phyloP scores from a whole-genome alignment of 1,140 invertebrate genomes.

The Drosophila albomicans region DNA sequence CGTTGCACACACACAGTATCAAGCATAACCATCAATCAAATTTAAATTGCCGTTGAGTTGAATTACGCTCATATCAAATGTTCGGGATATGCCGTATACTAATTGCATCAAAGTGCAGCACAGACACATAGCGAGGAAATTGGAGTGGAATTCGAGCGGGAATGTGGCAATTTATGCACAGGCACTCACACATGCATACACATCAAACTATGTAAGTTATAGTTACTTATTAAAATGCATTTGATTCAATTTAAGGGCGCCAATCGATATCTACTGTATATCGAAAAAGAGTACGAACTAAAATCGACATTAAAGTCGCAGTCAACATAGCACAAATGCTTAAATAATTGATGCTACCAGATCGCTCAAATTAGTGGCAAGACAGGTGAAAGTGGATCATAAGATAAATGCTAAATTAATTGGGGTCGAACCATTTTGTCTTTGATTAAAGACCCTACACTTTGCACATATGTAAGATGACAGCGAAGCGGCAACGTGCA shows the following conservation, averaged over 20 bases:
- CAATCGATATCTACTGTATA: slow-evolving; percentile 19
- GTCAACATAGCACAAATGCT: not conserved
- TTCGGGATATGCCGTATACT: slow-evolving; percentile 31
- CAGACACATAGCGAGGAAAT: slow-evolving; percentile 16
- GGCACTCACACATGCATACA: not conserved
- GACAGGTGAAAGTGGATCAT: slow-evolving; percentile 2
- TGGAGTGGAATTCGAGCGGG: slow-evolving; percentile 33
- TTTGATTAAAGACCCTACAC: slow-evolving; percentile 53
- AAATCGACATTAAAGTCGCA: no score
- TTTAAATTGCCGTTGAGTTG: slow-evolving; percentile 47
- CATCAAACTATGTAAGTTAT: no score
- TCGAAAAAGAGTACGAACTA: not conserved
- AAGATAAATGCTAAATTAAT: slow-evolving; percentile 21
- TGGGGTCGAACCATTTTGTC: not conserved
- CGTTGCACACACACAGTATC: slow-evolving; percentile 3
- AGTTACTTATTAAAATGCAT: no score
- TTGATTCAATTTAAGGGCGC: not conserved
- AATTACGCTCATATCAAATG: slow-evolving; percentile 46
- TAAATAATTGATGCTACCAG: slow-evolving; percentile 16
- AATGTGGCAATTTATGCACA: slow-evolving; percentile 32
- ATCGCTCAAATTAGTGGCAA: not conserved
- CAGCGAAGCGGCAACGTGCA: slow-evolving; percentile 21
- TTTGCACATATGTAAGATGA: not conserved
- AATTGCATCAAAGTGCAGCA: slow-evolving; percentile 46
- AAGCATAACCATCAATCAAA: slow-evolving; percentile 50